A percentile compares a stretch with the other conserved stretches of the same genome.
phyloP scores from a whole-genome alignment of 2,113 vertebrate genomes.

The Gallinago paraguaiae region DNA sequence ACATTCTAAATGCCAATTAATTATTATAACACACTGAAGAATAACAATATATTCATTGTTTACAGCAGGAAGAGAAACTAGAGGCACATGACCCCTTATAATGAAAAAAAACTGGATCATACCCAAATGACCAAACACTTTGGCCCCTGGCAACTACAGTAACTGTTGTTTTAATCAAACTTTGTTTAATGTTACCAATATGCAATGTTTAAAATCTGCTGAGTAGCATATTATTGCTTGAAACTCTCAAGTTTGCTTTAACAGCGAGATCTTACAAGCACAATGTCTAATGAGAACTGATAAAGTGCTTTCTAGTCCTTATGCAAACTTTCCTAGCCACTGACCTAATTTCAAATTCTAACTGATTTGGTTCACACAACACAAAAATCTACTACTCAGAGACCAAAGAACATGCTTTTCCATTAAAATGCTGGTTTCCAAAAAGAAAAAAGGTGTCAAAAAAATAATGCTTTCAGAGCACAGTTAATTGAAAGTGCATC shows the following conservation, averaged over 20 bases:
- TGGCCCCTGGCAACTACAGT: neutral
- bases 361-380: neutral
- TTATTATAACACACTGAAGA: neutral
- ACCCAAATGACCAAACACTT: neutral
- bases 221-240: neutral
- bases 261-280: neutral
- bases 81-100: neutral
- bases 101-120: neutral
- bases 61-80: neutral
- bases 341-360: slow-evolving; percentile 3
- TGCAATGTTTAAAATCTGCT: neutral
- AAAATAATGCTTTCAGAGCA: neutral
- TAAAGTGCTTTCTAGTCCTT: neutral
- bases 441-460: neutral
- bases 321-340: neutral
- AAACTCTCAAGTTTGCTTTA: slow-evolving; percentile 24
- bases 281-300: neutral
- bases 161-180: neutral
- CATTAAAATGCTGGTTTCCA: neutral
- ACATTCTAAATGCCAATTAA: neutral
- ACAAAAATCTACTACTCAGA: neutral
- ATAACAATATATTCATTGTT: neutral
- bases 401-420: neutral
- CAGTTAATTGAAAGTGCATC: neutral
- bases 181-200: neutral